phyloP scores from a whole-genome alignment of 2,113 vertebrate species.

The Microcebus tavaratra region DNA sequence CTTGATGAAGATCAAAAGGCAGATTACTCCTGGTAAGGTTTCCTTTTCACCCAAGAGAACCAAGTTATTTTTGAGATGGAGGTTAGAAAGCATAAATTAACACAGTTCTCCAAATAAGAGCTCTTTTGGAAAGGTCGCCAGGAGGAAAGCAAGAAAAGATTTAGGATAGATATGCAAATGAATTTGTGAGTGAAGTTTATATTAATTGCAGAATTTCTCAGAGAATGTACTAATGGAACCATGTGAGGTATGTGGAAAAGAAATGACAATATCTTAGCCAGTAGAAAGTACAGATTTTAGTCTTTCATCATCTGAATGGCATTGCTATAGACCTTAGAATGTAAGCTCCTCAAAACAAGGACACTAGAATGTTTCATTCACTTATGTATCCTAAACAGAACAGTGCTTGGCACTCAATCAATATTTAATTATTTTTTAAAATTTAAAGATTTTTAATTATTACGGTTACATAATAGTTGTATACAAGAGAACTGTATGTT shows the following conservation, averaged over 20 bases:
- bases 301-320: background rate
- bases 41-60: slow-evolving; percentile 76
- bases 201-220: background rate
- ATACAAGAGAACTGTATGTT: too few species aligned
- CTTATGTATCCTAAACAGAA: background rate
- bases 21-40: slow-evolving; percentile 73
- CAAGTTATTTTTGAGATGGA: slow-evolving; percentile 71
- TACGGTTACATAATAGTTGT: too few species aligned
- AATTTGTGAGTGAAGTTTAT: slow-evolving; percentile 26
- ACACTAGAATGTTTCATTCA: background rate
- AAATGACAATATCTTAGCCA: background rate
- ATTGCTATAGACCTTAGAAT: background rate
- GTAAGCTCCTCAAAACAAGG: background rate
- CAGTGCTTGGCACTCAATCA: background rate
- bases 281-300: background rate
- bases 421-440: background rate
- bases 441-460: too few species aligned
- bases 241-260: background rate
- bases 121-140: slow-evolving; percentile 64
- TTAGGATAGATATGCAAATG: slow-evolving; percentile 8
- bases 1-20: slow-evolving; percentile 85
- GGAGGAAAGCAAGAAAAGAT: slow-evolving; percentile 21
- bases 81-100: slow-evolving; percentile 71
- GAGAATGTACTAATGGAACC: background rate
- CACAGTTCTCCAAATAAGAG: slow-evolving; percentile 66